Evolutionary conservation across 2,888 invertebrate species (phyloP), one percentile per base, ranked within the genome.

Genomic region (Emmelina monodactyla): DNA sequence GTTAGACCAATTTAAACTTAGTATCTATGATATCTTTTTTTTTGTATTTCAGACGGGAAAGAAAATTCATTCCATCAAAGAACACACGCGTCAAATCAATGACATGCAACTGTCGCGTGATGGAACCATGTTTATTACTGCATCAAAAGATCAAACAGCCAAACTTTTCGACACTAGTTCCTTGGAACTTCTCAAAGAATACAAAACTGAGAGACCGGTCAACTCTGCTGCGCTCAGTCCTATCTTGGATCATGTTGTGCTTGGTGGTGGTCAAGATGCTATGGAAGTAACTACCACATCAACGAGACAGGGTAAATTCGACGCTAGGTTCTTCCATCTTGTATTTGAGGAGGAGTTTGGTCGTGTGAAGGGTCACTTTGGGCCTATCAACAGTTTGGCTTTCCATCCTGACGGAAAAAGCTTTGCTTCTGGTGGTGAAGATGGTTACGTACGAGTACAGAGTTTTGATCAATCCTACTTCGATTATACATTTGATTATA

Each of bases 201-300:
- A 96, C 79, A 96, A 95, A 78, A 98, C 98, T 0, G 98, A 98
- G 60, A 84, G 98, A 44, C 98, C 97, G 0, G 94, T 99, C 0
- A 99, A 99, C 69, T 98, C 98, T 1, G 99, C 98, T 1, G 91
- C 97, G 1, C 90, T 99, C 42, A 97, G 97, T 44, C 98, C 99
- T 0, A 91, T 93, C 46, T 79, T 88, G 37, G 97, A 98, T 68
- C 98, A 99, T 79, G 98, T 98, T 4, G 92, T 97, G 2, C 82
- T 99, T 30, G 99, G 99, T 40, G 99, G 99, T 68, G 99, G 99
- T 53, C 99, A 99, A 80, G 99, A 99, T 69, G 99, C 99, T 37
- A 97, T 97, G 94, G 96, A 96, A 58, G 98, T 98, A 39, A 97
- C 97, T 30, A 96, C 94, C 1, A 97, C 97, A 0, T 93, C 94